A percentile compares a stretch with the other conserved stretches of the same genome.
These are phyloP conservation scores for Eucidaris tribuloides DNA, from an alignment of 35 echinoderm and acorn worm species.

Conservation along the genomic window DNA sequence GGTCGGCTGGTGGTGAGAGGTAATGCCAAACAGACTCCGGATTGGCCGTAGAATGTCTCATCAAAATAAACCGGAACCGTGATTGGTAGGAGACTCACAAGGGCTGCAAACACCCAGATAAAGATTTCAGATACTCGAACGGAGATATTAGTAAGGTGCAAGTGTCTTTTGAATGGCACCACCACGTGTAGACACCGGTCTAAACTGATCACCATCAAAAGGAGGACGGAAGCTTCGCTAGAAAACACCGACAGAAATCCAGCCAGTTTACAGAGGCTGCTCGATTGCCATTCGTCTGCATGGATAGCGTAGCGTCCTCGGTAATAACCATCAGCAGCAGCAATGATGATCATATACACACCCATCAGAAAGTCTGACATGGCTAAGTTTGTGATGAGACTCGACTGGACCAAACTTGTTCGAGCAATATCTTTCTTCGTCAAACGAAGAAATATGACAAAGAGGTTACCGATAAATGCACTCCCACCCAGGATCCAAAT, in stretches of 20 bases:
- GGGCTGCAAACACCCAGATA: background rate
- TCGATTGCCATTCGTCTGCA: background rate
- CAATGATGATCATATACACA: constrained; percentile 27
- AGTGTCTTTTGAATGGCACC: constrained; percentile 10
- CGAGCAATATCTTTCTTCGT: background rate
- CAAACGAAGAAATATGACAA: background rate
- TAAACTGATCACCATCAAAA: constrained; percentile 12
- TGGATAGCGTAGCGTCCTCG: background rate
- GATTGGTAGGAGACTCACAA: constrained; percentile 19
- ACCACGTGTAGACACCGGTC: background rate
- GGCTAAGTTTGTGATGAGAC: background rate
- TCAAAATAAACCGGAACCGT: background rate
- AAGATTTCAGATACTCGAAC: background rate
- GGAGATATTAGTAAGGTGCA: background rate
- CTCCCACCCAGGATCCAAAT: constrained; percentile 37
- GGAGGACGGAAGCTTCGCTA: constrained; percentile 26
- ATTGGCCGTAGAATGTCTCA: background rate
- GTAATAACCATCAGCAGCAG: constrained; percentile 27
- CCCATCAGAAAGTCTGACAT: constrained; percentile 31
- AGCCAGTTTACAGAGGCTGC: background rate
- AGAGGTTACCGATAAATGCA: constrained; percentile 27
- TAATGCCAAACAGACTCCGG: constrained; percentile 8
- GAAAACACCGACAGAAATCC: constrained; percentile 19
- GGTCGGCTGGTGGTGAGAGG: constrained; percentile 30
- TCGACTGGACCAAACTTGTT: background rate